These are phyloP conservation scores for Monochamus saltuarius DNA, from an alignment of 1,140 invertebrate genomes.

Conservation along the genomic window DNA sequence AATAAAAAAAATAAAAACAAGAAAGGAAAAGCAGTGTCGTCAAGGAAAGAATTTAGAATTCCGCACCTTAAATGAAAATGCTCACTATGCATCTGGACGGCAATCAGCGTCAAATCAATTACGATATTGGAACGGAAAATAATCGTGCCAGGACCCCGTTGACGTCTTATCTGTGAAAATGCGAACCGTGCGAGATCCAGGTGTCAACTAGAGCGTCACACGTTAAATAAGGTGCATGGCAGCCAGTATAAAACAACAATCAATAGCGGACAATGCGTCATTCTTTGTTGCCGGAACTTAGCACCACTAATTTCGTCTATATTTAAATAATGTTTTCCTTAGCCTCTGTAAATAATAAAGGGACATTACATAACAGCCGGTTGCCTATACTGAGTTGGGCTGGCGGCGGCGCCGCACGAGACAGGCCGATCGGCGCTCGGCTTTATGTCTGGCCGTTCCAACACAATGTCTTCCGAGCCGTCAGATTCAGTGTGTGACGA, in stretches of 20 bases:
- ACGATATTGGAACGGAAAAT: too few relatives aligned
- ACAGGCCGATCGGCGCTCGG: constrained; percentile 14
- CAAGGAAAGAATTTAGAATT: too few relatives aligned
- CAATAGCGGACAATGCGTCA: constrained; percentile 12
- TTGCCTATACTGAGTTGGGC: constrained; percentile 16
- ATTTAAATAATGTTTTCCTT: constrained; percentile 18
- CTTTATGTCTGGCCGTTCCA: constrained; percentile 11
- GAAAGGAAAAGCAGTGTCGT: too few relatives aligned
- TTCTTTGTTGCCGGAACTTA: constrained; percentile 18
- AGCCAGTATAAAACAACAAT: constrained; percentile 10
- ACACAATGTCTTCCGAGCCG: constrained; percentile 8
- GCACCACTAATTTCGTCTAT: constrained; percentile 14
- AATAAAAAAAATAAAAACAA: too few relatives aligned
- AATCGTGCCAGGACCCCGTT: too few relatives aligned
- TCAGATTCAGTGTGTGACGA: constrained; percentile 17
- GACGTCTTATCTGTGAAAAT: too few relatives aligned
- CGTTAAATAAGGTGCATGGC: not conserved
- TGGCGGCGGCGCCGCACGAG: constrained; percentile 8
- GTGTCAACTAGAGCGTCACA: not conserved
- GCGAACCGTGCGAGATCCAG: too few relatives aligned
- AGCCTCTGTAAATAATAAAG: constrained; percentile 14
- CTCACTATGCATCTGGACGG: too few relatives aligned
- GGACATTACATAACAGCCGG: constrained; percentile 18
- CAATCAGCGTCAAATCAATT: too few relatives aligned
- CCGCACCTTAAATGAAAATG: too few relatives aligned